phyloP scores from a whole-genome alignment of 2,888 invertebrate genomes.

The Brachyptera risi region DNA sequence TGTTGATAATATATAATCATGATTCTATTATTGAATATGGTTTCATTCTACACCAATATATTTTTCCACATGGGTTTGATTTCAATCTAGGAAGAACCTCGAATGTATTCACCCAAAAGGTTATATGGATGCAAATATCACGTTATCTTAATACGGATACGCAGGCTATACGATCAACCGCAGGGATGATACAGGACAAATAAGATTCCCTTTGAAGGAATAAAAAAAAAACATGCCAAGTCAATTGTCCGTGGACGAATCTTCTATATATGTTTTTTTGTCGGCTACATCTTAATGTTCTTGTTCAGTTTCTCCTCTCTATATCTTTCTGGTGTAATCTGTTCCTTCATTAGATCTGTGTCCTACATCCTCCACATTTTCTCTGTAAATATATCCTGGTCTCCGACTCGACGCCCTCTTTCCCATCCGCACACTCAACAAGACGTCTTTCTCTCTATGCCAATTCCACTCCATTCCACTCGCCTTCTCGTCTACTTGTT shows the following conservation, averaged over 20 bases:
- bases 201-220: too few relatives aligned
- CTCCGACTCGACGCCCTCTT: neutral
- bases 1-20: too few relatives aligned
- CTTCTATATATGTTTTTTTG: neutral
- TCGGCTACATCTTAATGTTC: neutral
- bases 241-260: neutral
- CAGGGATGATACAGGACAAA: too few relatives aligned
- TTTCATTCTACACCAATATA: too few relatives aligned
- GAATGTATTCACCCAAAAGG: too few relatives aligned
- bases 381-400: neutral
- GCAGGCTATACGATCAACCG: too few relatives aligned
- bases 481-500: neutral
- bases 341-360: constrained; percentile 5
- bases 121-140: too few relatives aligned
- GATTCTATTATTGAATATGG: too few relatives aligned
- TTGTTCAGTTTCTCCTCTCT: neutral
- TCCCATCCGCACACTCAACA: neutral
- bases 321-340: neutral
- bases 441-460: neutral
- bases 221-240: too few relatives aligned
- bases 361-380: neutral
- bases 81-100: too few relatives aligned
- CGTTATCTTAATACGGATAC: too few relatives aligned
- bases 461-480: neutral
- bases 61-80: too few relatives aligned